Base-by-base conservation (phyloP, 2,797 vertebrate species). In the Helostoma temminkii region DNA sequence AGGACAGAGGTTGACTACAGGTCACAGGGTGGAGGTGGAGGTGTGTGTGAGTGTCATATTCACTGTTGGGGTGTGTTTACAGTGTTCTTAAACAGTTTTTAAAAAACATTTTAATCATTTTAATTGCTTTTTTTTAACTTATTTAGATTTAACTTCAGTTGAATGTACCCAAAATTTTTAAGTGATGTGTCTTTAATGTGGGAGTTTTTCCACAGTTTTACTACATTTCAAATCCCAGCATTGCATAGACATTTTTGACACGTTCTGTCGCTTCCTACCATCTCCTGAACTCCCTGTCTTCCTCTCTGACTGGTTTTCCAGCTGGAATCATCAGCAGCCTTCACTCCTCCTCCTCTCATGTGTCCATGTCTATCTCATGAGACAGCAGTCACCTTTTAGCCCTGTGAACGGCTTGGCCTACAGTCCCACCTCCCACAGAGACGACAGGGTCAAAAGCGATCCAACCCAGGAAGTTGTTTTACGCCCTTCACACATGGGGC, bases 1-100 rank as follows among this genome's bases (percentile, higher is more conserved):
- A 87, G 91, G 91, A 92, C 86, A 88, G 87, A 90, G 93, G 92
- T 93, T 92, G 90, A 58, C 82, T 83, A 64, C 73, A 68, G 90
- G 92, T 92, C 91, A 89, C 74, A 30, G 80, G 32, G 69, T 71
- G 74, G 60, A 68, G 32, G 69, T 71, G 74, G 60, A 68, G 62
- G 73, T 72, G 68, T 57, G 76, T 69, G 64, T 66, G 46, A 45
- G 48, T 69, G 57, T 46, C 22, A 21, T 22, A 50, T 32, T 47
- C 0, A 0, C n/a, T 54, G 47, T 15, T 46, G 18, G 49, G 18
- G 49, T 14, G 43, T 32, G 5, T 3, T 55, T 22, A 52, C 10
- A 41, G 30, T 21, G 39, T 65, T 66, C 46, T 56, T 24, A 60
- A 57, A 57, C 0, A 21, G 25, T 7, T 4, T 21, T 21, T 62